Evolutionary conservation across 2,113 vertebrate genomes (phyloP).

Genomic region (Cariama cristata): DNA sequence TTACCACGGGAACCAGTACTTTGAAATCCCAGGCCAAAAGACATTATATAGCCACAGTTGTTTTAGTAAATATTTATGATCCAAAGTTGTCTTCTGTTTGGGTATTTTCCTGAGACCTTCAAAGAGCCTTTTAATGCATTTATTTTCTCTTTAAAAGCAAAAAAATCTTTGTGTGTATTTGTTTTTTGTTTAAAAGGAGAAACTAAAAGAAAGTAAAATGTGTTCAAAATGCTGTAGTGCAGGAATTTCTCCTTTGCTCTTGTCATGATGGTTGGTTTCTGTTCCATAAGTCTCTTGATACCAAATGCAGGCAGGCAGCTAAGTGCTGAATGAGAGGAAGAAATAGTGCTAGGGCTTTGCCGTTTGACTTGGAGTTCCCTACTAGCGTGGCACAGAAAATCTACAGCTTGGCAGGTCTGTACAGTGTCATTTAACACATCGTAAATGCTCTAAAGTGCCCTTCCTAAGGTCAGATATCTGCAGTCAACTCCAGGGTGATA

Average conservation of each 20-base stretch:
- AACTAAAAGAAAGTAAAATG: neutral
- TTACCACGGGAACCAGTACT: neutral
- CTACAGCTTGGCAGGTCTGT: neutral
- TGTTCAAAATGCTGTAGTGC: neutral
- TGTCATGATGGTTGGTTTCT: neutral
- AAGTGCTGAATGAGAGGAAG: neutral
- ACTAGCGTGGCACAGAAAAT: neutral
- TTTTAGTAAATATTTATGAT: neutral
- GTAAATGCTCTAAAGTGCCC: neutral
- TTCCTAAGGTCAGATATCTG: conserved; percentile 21
- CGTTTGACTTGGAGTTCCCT: neutral
- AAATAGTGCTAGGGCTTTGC: neutral
- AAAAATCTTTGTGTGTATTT: neutral
- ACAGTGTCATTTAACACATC: conserved; percentile 12
- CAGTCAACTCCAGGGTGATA: neutral
- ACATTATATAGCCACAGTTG: neutral
- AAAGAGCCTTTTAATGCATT: neutral
- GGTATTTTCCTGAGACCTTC: neutral
- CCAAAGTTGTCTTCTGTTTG: neutral
- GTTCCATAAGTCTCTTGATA: neutral
- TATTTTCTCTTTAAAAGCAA: neutral
- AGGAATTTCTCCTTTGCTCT: neutral
- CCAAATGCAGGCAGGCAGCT: neutral
- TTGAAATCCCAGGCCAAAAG: neutral
- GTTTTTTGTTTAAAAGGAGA: neutral